Evolutionary conservation across 2,797 vertebrate genomes (phyloP).

Genomic region (Huso huso): DNA sequence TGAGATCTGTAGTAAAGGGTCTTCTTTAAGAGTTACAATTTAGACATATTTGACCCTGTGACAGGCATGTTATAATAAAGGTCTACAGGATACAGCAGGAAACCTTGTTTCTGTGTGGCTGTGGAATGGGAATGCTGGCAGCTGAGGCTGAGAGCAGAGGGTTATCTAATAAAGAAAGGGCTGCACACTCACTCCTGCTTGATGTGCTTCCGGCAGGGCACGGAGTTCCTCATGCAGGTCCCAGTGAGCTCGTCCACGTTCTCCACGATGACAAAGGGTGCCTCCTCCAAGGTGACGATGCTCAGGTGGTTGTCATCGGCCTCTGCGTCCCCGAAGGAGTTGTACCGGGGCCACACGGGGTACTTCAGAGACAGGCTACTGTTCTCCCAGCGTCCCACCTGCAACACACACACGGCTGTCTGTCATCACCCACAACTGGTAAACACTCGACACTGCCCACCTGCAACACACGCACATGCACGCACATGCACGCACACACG

Average conservation of each 20-base stretch:
- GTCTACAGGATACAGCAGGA: too few relatives aligned
- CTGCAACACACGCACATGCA: too few relatives aligned
- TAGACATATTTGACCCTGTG: too few relatives aligned
- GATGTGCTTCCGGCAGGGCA: constrained; percentile 90
- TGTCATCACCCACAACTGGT: constrained; percentile 13
- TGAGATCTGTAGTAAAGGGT: too few relatives aligned
- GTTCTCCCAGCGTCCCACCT: constrained; percentile 97
- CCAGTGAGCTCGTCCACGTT: constrained; percentile 92
- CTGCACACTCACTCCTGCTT: constrained; percentile 74
- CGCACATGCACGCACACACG: too few relatives aligned
- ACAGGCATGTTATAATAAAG: too few relatives aligned
- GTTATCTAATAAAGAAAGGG: neutral
- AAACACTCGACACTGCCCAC: neutral
- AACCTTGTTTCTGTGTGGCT: neutral
- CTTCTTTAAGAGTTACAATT: too few relatives aligned
- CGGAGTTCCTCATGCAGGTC: constrained; percentile 91
- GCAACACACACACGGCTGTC: constrained; percentile 25
- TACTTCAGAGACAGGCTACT: constrained; percentile 82
- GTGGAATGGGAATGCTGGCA: neutral
- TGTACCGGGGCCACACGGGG: constrained; percentile 91
- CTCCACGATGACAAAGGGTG: constrained; percentile 93
- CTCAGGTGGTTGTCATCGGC: constrained; percentile 91
- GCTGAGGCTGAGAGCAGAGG: neutral
- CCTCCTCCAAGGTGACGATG: constrained; percentile 96
- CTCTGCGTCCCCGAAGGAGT: constrained; percentile 82